Percentiles rank a stretch among this genome's conserved stretches.
Conservation (phyloP, 2,797 vertebrate genomes). For the Ispidina picta region DNA sequence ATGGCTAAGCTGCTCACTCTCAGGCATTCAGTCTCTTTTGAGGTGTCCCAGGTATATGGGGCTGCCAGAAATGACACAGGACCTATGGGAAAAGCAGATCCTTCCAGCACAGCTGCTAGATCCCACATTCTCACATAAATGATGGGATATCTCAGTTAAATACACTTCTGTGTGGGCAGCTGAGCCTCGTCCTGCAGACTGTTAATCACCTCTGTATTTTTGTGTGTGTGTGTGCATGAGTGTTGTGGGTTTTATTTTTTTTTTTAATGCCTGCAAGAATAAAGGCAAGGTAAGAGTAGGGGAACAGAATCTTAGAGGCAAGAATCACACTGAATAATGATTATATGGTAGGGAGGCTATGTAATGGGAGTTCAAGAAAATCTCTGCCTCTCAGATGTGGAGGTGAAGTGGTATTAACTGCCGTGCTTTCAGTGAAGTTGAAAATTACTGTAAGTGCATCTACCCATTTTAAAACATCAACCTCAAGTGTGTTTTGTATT, state of each 20-base stretch:
- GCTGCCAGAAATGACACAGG: neutral
- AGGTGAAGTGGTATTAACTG: neutral
- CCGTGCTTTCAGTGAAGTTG: neutral
- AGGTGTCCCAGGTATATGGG: neutral
- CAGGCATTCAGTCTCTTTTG: neutral
- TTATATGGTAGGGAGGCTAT: neutral
- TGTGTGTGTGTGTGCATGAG: neutral
- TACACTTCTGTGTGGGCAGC: neutral
- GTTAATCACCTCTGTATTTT: neutral
- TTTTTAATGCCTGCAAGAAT: neutral
- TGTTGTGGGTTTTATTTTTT: neutral
- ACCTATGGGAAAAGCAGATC: neutral
- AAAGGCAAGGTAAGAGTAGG: neutral
- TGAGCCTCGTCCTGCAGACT: neutral
- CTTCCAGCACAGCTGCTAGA: neutral
- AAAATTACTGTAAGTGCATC: neutral
- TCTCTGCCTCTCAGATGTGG: neutral
- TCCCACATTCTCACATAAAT: neutral
- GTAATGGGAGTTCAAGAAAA: neutral
- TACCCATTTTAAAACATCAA: neutral
- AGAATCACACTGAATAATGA: neutral
- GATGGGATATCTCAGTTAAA: neutral
- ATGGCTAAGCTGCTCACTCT: neutral
- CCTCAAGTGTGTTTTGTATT: slow-evolving; percentile 33
- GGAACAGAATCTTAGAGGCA: neutral